phyloP scores from a whole-genome alignment of 1,140 invertebrate genomes.

The Tetramorium parvispinum region DNA sequence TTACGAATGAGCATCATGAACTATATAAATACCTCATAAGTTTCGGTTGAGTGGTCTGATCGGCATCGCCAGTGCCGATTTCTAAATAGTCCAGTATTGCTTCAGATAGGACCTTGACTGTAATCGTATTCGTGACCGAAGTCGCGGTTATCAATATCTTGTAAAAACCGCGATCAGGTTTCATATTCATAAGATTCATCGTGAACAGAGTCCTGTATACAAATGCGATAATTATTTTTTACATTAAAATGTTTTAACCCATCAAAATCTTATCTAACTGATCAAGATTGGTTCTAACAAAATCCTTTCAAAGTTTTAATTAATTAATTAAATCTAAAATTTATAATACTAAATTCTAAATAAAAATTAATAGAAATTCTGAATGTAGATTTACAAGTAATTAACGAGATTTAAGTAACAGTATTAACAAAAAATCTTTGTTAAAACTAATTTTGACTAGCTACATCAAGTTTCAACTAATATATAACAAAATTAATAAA shows the following conservation, averaged over 20 bases:
- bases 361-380: no score
- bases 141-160: conserved; percentile 91
- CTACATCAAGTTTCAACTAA: neutral
- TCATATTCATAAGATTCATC: conserved; percentile 92
- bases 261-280: neutral
- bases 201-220: conserved; percentile 89
- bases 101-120: conserved; percentile 90
- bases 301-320: neutral
- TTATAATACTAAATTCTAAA: neutral
- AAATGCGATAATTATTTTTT: conserved; percentile 19
- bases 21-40: conserved; percentile 80
- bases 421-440: neutral
- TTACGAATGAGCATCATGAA: neutral
- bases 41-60: conserved; percentile 93
- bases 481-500: neutral
- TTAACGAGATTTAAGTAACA: neutral
- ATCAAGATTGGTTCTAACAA: neutral
- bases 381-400: no score
- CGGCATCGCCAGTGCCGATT: conserved; percentile 95
- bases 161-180: conserved; percentile 94
- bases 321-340: neutral
- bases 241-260: neutral
- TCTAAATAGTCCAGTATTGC: conserved; percentile 92
- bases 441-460: neutral
- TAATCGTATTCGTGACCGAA: conserved; percentile 88